A percentile compares a stretch with the other conserved stretches of the same genome.
These are phyloP conservation scores for Rambutsinella grinnellia DNA, from an alignment of 2,888 invertebrate species.

Conservation along the genomic window DNA sequence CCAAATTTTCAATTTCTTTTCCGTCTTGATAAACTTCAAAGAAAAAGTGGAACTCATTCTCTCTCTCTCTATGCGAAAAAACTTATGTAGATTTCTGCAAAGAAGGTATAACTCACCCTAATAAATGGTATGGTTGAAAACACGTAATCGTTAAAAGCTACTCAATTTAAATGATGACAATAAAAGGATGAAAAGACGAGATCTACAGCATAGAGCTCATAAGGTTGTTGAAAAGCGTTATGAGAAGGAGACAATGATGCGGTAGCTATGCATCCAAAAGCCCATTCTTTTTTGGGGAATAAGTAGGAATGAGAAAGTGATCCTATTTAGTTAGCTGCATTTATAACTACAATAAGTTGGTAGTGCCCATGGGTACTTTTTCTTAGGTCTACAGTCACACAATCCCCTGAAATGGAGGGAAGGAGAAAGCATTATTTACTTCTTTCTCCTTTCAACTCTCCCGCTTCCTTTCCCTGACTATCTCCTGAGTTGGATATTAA, in stretches of 20 bases:
- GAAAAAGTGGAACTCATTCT: neutral
- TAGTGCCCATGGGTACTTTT: conserved; percentile 15
- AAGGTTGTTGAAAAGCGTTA: neutral
- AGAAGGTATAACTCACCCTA: too few relatives aligned
- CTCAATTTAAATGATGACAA: conserved; percentile 30
- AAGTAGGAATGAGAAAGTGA: neutral
- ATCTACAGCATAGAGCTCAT: neutral
- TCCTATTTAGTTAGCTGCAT: neutral
- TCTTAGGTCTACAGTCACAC: neutral
- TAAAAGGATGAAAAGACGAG: conserved; percentile 9
- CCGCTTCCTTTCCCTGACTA: too few relatives aligned
- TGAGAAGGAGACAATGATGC: neutral
- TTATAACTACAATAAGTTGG: neutral
- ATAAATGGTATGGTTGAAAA: neutral
- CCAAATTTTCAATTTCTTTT: conserved; percentile 35
- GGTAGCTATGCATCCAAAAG: too few relatives aligned
- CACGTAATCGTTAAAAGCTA: conserved; percentile 26
- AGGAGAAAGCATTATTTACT: conserved; percentile 15
- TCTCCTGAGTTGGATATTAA: too few relatives aligned
- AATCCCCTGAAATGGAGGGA: conserved; percentile 1
- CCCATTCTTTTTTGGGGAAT: too few relatives aligned
- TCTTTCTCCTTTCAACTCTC: neutral
- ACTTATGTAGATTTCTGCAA: too few relatives aligned
- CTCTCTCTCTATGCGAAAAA: too few relatives aligned
- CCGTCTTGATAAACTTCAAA: conserved; percentile 43